Base-by-base conservation (phyloP, 2,888 invertebrate genomes). In the Ceratothoa steindachneri region DNA sequence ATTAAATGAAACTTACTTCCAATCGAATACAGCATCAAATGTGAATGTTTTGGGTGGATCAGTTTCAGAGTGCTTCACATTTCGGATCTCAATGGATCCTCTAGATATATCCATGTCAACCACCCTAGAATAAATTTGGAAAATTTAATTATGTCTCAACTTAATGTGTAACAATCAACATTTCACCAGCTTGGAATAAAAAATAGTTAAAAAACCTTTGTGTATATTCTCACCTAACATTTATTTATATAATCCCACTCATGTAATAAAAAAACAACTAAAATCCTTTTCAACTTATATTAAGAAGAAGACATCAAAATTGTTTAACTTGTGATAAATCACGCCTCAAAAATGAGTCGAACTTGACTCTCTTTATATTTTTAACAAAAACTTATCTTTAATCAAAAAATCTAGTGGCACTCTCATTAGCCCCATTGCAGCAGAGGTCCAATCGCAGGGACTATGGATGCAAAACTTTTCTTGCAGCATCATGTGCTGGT, bases 21-120 rank as follows among this genome's bases (percentile, higher is more conserved):
- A 89, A 86, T 97, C 97, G 87, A 97, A 99, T 4, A 97, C 97
- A 31, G 96, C 93, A 86, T 99, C 99, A 87, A 97, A 99, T 0
- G 97, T 97, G 86, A 98, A 99, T 81, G 92, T 89, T 86, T 97
- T 97, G 81, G 84, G 83, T 9, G 84, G 83, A 72, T 93, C 93
- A 83, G 90, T 89, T 69, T 91, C 92, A 82, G 88, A 87, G 67
- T 87, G 88, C 80, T 91, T 91, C 52, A 93, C 93, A 86, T 95
- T 94, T 82, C 89, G 89, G 71, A 99, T 90, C 85, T 96, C 95
- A 77, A 99, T 91, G 0, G 92, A 91, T 31, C 97, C 97, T 80
- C 93, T 89, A 81, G 91, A 90, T 29, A 93, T 89, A 85, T 90
- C 90, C 82, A 96, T 92, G 81, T 91, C 90, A 71, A 98, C 94